Evolutionary conservation across 2,113 vertebrate genomes (phyloP).

Genomic region (Trachemys scripta): DNA sequence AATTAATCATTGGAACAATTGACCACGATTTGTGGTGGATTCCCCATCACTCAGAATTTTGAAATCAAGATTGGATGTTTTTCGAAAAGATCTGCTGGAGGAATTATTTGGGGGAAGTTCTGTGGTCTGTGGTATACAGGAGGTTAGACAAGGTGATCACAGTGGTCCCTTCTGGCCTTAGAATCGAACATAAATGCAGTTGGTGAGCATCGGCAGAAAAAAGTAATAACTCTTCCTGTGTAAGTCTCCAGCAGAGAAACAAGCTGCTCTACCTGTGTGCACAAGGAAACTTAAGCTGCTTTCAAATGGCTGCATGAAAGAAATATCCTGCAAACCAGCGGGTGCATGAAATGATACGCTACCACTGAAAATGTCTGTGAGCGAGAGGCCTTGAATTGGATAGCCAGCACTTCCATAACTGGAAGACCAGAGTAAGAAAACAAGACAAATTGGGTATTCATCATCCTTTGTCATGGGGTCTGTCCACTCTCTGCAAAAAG

Average conservation of each 20-base stretch:
- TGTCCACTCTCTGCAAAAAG: not conserved
- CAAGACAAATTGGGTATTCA: not conserved
- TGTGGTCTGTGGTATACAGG: not conserved
- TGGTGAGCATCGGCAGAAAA: not conserved
- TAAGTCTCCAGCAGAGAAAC: not conserved
- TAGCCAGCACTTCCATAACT: not conserved
- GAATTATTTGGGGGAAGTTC: not conserved
- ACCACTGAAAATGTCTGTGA: not conserved
- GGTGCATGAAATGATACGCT: not conserved
- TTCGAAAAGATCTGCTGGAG: not conserved
- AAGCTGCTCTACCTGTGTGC: not conserved
- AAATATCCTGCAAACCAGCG: not conserved
- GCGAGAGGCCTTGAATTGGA: fast-evolving
- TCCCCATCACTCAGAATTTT: not conserved
- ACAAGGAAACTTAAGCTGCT: not conserved
- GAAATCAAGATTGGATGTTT: not conserved
- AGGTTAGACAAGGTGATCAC: not conserved
- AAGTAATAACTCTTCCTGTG: not conserved
- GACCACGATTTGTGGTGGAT: not conserved
- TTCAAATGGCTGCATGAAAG: not conserved
- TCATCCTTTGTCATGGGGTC: fast-evolving
- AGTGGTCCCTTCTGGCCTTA: not conserved
- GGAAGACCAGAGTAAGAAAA: not conserved
- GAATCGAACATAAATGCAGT: not conserved
- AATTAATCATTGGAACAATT: not conserved